These are phyloP conservation scores for Amphiprion percula DNA, from an alignment of 2,113 vertebrate species.

Conservation along the genomic window DNA sequence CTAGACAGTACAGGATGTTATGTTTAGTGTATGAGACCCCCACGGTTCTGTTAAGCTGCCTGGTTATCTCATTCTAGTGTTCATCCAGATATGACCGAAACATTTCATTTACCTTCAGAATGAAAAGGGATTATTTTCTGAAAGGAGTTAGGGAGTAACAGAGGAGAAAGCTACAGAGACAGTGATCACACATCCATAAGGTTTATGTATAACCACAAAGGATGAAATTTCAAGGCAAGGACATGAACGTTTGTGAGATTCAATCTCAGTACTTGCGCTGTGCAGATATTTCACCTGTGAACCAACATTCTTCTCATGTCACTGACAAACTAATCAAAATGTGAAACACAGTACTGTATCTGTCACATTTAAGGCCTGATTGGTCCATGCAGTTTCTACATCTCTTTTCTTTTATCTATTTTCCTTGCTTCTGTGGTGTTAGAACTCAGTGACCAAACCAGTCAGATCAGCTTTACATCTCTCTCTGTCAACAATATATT, in stretches of 20 bases:
- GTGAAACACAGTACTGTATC: slow-evolving; percentile 74
- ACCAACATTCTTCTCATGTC: slow-evolving; percentile 32
- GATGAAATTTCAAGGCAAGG: slow-evolving; percentile 4
- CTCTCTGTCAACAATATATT: slow-evolving; percentile 7
- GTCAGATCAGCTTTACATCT: slow-evolving; percentile 2
- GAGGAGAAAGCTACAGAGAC: slow-evolving; percentile 10
- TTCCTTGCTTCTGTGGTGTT: slow-evolving; percentile 4
- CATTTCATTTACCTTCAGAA: not conserved
- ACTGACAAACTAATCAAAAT: slow-evolving; percentile 59
- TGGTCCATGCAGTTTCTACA: slow-evolving; percentile 12
- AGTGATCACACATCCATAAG: not conserved
- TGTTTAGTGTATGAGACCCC: not conserved
- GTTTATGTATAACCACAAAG: not conserved
- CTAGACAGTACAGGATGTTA: not conserved
- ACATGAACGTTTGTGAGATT: slow-evolving; percentile 7
- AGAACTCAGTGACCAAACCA: not conserved
- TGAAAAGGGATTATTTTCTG: too few relatives aligned
- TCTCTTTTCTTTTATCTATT: not conserved
- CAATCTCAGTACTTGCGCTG: slow-evolving; percentile 24
- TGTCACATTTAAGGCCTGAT: slow-evolving; percentile 36
- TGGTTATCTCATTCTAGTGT: not conserved
- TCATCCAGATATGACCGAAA: not conserved
- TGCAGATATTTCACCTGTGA: slow-evolving; percentile 46
- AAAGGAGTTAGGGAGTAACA: not conserved
- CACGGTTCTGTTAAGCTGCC: not conserved